These are phyloP conservation scores for Trichogramma dendrolimi DNA, from an alignment of 2,888 invertebrate species.

Conservation along the genomic window DNA sequence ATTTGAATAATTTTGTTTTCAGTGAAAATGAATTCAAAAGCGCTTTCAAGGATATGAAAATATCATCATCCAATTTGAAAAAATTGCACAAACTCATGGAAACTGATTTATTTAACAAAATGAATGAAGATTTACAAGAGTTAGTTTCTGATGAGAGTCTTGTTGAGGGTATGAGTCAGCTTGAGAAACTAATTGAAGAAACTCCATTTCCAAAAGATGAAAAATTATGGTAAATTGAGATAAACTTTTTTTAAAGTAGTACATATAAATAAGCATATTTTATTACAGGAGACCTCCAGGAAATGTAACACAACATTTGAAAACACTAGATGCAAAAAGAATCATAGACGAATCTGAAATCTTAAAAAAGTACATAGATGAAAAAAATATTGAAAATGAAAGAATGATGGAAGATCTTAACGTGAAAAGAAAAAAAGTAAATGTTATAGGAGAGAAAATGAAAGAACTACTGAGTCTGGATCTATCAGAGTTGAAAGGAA, in stretches of 20 bases:
- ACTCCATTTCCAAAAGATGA: slow-evolving; percentile 25
- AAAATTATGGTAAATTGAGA: slow-evolving; percentile 37
- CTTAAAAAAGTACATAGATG: slow-evolving; percentile 32
- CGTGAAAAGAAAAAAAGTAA: slow-evolving; percentile 30
- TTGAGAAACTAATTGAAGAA: slow-evolving; percentile 34
- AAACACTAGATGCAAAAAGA: slow-evolving; percentile 38
- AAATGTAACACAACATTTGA: slow-evolving; percentile 38
- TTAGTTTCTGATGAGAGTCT: slow-evolving; percentile 37
- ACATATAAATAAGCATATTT: background rate
- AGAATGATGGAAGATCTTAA: slow-evolving; percentile 33
- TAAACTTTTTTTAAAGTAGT: background rate
- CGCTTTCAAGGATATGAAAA: slow-evolving; percentile 35
- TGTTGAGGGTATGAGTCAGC: slow-evolving; percentile 32
- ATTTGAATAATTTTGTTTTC: slow-evolving; percentile 25
- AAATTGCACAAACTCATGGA: slow-evolving; percentile 38
- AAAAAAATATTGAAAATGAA: slow-evolving; percentile 40
- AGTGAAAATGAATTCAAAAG: slow-evolving; percentile 40
- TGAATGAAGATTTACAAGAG: slow-evolving; percentile 36
- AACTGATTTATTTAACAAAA: slow-evolving; percentile 33
- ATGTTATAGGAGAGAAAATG: slow-evolving; percentile 14
- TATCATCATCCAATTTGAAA: slow-evolving; percentile 26
- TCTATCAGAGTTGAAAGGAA: slow-evolving; percentile 22
- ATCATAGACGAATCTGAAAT: slow-evolving; percentile 35
- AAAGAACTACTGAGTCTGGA: slow-evolving; percentile 19
- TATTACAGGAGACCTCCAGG: slow-evolving; percentile 46